Conservation (phyloP, 1,140 invertebrate species). For the Harpegnathos saltator region DNA sequence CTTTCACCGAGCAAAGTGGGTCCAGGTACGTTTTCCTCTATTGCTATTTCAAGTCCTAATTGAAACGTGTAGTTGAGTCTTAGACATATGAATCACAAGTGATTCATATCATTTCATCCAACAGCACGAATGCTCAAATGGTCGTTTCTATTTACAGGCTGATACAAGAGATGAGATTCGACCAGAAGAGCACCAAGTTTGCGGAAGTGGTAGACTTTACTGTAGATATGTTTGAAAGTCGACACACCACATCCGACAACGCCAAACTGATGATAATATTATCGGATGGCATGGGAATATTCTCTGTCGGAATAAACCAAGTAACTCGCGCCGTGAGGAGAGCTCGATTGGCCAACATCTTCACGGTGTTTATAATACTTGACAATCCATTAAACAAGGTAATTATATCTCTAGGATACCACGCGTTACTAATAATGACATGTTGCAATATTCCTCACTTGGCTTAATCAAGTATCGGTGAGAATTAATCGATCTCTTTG, state of each 20-base stretch:
- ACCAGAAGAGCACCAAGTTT: slow-evolving; percentile 93
- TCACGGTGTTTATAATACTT: slow-evolving; percentile 97
- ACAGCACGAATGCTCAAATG: background rate
- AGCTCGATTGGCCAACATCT: slow-evolving; percentile 93
- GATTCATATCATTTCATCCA: slow-evolving; percentile 2
- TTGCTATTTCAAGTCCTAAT: too few relatives aligned
- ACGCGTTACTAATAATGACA: background rate
- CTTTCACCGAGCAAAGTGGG: slow-evolving; percentile 94
- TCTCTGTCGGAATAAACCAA: slow-evolving; percentile 93
- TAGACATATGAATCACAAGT: too few relatives aligned
- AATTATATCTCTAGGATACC: slow-evolving; percentile 66
- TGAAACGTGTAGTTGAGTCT: too few relatives aligned
- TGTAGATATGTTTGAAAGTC: slow-evolving; percentile 89
- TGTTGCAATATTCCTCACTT: background rate
- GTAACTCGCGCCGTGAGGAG: slow-evolving; percentile 93
- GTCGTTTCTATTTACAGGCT: slow-evolving; percentile 85
- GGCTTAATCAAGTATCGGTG: too few relatives aligned
- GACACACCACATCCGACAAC: slow-evolving; percentile 86
- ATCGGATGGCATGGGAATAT: slow-evolving; percentile 97
- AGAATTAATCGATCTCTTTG: slow-evolving; percentile 42
- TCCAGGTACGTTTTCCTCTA: slow-evolving; percentile 86
- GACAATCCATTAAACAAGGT: slow-evolving; percentile 97
- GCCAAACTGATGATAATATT: slow-evolving; percentile 97
- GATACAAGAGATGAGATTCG: slow-evolving; percentile 92
- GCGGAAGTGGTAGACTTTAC: slow-evolving; percentile 93